Evolutionary conservation across 2,888 invertebrate genomes (phyloP), one percentile per base, ranked within the genome.

Genomic region (Doris montereyensis): DNA sequence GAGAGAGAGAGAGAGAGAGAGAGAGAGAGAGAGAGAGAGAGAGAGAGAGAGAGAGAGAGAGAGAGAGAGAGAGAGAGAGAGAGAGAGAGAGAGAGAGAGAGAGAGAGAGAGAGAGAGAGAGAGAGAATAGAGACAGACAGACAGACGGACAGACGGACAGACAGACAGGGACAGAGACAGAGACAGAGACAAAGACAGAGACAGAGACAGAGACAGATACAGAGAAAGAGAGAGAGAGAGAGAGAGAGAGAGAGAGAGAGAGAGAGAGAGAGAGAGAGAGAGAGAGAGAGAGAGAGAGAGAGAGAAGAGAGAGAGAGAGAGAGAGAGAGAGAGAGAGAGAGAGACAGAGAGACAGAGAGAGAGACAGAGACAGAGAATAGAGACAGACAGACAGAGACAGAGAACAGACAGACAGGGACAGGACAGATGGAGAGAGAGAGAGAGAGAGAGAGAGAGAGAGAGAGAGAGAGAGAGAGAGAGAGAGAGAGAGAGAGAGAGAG

Each of bases 381-480:
- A 62, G n/a, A 41, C 5, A 17, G 17, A 41, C 57, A 24, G 34
- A 57, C 28, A 70, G 70, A 34, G 24, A 34, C 28, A 70, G 70
- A 70, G 34, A 34, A 70, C 28, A 34, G 34, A 70, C 32, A 70
- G 34, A 1, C 8, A 41, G 17, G 52, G 17, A 41, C 8, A 41
- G 34, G 34, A 34, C 28, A 70, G 70, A 70, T 32, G 35, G 34
- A 70, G 70, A 70, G 34, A 34, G 34, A 70, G 35, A 70, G 34
- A 34, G 34, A 70, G 70, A 70, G 34, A 34, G 34, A 70, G 70
- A 70, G 34, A 34, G 34, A 70, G 70, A 70, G 34, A 34, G 34
- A 34, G 34, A 70, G 28, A 28, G 34, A 70, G 70, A 70, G 34
- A 34, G 34, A 70, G 70, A 70, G 34, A 34, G 2, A 34, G 34